Evolutionary conservation across 2,797 vertebrate species (phyloP).

Genomic region (Artibeus jamaicensis): DNA sequence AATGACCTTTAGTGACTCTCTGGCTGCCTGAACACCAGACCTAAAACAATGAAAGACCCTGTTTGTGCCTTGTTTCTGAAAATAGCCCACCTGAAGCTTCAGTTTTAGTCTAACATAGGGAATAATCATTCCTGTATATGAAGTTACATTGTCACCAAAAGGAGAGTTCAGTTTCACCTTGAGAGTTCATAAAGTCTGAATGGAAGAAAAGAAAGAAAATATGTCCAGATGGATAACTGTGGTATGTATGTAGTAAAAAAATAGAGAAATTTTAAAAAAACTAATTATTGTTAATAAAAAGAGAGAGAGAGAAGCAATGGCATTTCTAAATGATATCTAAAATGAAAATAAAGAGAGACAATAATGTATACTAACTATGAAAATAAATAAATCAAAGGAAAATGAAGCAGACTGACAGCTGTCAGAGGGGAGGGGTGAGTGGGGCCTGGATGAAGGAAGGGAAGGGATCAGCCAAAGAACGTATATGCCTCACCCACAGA

Average conservation of each 20-base stretch:
- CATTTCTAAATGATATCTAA: neutral
- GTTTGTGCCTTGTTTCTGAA: slow-evolving; percentile 55
- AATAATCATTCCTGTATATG: slow-evolving; percentile 35
- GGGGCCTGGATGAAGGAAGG: neutral
- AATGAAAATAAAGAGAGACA: slow-evolving; percentile 14
- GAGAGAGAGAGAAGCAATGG: neutral
- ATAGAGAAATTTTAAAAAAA: neutral
- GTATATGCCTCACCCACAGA: neutral
- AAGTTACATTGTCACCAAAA: slow-evolving; percentile 42
- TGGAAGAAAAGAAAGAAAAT: slow-evolving; percentile 12
- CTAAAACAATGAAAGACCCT: slow-evolving; percentile 40
- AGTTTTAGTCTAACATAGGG: slow-evolving; percentile 43
- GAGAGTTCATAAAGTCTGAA: slow-evolving; percentile 48
- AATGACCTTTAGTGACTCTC: slow-evolving; percentile 42
- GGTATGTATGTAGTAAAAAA: neutral
- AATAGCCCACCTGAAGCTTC: slow-evolving; percentile 31
- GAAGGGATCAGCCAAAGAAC: neutral
- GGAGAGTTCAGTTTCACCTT: slow-evolving; percentile 4
- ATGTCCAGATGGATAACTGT: neutral
- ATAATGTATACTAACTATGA: neutral
- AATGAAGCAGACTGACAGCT: neutral
- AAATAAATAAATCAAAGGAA: slow-evolving; percentile 33
- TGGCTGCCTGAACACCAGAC: slow-evolving; percentile 27
- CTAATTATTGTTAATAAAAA: neutral
- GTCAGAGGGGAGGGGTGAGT: neutral